Conservation (phyloP, 2,113 vertebrate genomes). For the Chaenocephalus aceratus region DNA sequence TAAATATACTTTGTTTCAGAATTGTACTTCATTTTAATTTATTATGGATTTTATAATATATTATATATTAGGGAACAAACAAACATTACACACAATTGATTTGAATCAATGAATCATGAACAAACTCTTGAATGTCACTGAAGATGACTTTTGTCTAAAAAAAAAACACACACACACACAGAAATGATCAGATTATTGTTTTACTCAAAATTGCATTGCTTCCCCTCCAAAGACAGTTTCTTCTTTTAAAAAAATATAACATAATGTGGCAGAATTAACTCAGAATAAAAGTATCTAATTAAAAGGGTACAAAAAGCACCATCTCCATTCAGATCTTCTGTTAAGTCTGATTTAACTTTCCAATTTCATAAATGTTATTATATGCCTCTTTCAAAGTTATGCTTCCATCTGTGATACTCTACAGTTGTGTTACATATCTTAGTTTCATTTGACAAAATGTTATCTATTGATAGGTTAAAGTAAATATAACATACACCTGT, state of each 20-base stretch:
- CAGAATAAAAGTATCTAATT: slow-evolving; percentile 21
- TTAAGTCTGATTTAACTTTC: slow-evolving; percentile 1
- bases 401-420: neutral
- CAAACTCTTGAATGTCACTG: neutral
- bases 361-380: slow-evolving; percentile 11
- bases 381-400: neutral
- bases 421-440: slow-evolving; percentile 4
- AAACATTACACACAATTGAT: neutral
- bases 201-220: slow-evolving; percentile 64
- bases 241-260: slow-evolving; percentile 28
- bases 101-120: neutral
- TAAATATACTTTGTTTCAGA: neutral
- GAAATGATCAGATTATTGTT: slow-evolving; percentile 37
- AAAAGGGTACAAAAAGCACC: slow-evolving; percentile 34
- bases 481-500: slow-evolving; percentile 47
- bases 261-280: slow-evolving; percentile 38
- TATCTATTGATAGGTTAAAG: slow-evolving; percentile 16
- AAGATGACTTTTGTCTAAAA: neutral
- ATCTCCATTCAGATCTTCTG: slow-evolving; percentile 35
- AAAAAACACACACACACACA: slow-evolving; percentile 40
- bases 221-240: slow-evolving; percentile 7
- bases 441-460: slow-evolving; percentile 14
- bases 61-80: neutral
- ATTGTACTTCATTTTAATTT: neutral
- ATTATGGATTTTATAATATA: neutral